Evolutionary conservation across 2,113 vertebrate genomes (phyloP).

Genomic region (Abramis brama): DNA sequence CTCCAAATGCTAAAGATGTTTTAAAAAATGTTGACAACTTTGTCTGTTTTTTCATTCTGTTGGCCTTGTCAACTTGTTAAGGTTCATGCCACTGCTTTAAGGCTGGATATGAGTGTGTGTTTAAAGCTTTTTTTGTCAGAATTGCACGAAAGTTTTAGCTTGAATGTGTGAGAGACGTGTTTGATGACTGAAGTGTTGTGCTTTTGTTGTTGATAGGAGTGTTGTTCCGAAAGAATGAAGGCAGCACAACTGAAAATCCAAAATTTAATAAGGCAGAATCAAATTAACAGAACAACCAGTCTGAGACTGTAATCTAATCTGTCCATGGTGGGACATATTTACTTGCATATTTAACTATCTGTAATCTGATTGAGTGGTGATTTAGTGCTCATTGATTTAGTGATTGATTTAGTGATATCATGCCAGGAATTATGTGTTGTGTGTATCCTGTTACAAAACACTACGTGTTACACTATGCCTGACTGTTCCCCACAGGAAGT

Average conservation of each 20-base stretch:
- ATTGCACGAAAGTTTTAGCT: neutral
- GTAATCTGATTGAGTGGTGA: neutral
- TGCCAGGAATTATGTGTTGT: slow-evolving; percentile 10
- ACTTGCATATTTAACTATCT: neutral
- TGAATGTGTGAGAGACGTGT: too few relatives aligned
- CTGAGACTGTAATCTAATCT: neutral
- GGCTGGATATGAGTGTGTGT: neutral
- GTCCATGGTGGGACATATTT: neutral
- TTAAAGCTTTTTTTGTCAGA: neutral
- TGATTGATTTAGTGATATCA: too few relatives aligned
- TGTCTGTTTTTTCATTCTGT: neutral
- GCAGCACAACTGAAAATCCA: neutral
- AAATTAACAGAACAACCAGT: neutral
- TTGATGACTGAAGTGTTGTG: neutral
- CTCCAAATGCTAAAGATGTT: neutral
- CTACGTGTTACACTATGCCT: neutral
- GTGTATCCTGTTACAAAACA: neutral
- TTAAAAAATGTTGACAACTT: neutral
- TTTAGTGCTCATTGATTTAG: neutral
- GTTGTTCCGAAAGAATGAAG: neutral
- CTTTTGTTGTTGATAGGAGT: slow-evolving; percentile 1
- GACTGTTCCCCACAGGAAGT: slow-evolving; percentile 45
- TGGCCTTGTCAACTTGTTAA: neutral
- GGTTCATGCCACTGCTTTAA: neutral
- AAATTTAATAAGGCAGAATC: neutral